Percentiles rank a stretch among this genome's conserved stretches.
phyloP scores from a whole-genome alignment of 37 sponge, comb jelly and placozoan genomes.

The Hormiphora californensis region DNA sequence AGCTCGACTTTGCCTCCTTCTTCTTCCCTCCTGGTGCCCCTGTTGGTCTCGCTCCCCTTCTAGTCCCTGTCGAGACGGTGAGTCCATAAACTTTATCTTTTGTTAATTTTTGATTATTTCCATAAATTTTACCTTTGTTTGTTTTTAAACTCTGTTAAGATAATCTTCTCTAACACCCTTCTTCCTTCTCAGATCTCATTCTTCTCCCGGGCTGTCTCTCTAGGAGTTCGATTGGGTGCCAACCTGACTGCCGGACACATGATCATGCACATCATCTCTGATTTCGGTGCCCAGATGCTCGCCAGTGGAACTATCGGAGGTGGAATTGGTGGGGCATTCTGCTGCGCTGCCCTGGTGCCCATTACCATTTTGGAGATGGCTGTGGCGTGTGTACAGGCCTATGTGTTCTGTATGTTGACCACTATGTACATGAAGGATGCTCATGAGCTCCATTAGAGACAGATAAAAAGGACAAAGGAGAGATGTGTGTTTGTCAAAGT shows the following conservation, averaged over 20 bases:
- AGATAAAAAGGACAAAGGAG: background rate
- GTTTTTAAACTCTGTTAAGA: no score
- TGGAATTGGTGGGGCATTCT: slow-evolving; percentile 14
- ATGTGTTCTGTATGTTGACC: slow-evolving; percentile 54
- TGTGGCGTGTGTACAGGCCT: slow-evolving; percentile 31
- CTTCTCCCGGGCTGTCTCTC: slow-evolving; percentile 47
- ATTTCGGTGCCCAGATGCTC: slow-evolving; percentile 51
- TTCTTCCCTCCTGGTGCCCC: slow-evolving; percentile 53
- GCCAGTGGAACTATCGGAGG: slow-evolving; percentile 44
- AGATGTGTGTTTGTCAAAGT: no score
- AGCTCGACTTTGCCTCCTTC: slow-evolving; percentile 52
- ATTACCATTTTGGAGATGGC: slow-evolving; percentile 35
- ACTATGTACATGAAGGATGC: slow-evolving; percentile 54
- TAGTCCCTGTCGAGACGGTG: slow-evolving; percentile 49
- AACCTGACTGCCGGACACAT: slow-evolving; percentile 53
- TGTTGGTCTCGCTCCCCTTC: slow-evolving; percentile 13
- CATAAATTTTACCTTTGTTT: no score
- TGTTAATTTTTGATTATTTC: no score
- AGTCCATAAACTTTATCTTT: no score
- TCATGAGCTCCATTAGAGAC: slow-evolving; percentile 37
- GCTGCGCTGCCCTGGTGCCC: slow-evolving; percentile 18
- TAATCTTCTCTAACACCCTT: background rate
- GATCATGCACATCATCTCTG: slow-evolving; percentile 53
- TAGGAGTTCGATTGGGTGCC: slow-evolving; percentile 43
- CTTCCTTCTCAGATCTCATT: slow-evolving; percentile 33